A percentile compares a stretch with the other conserved stretches of the same genome.
These are phyloP conservation scores for Protula sp. DNA, from an alignment of 2,888 invertebrate species.

Conservation along the genomic window DNA sequence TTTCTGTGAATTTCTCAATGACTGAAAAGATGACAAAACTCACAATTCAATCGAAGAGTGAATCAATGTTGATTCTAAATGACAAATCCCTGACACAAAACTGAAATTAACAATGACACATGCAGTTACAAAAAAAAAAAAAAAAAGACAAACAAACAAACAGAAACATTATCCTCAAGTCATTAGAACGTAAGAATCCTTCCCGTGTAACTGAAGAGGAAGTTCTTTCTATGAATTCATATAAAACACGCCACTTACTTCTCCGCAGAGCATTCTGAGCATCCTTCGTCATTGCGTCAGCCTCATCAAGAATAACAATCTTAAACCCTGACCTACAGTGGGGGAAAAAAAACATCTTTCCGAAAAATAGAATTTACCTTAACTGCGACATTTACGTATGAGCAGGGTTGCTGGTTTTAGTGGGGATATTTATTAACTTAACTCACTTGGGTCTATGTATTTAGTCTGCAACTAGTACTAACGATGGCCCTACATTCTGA, in stretches of 20 bases:
- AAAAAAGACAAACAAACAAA: background rate
- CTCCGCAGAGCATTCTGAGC: constrained; percentile 82
- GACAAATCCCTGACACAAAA: too few species aligned
- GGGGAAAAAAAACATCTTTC: background rate
- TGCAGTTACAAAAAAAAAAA: background rate
- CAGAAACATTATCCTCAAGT: too few species aligned
- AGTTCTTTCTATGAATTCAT: too few species aligned
- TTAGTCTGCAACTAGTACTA: too few species aligned
- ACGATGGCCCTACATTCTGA: too few species aligned
- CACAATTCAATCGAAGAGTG: too few species aligned
- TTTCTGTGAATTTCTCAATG: constrained; percentile 98
- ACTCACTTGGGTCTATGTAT: too few species aligned
- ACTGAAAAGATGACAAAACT: constrained; percentile 61
- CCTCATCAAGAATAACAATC: constrained; percentile 94
- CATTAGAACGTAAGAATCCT: too few species aligned
- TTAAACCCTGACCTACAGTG: constrained; percentile 71
- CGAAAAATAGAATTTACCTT: too few species aligned
- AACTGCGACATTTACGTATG: too few species aligned
- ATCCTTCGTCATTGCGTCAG: constrained; percentile 99
- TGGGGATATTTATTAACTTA: background rate
- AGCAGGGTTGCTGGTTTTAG: background rate
- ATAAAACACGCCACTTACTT: constrained; percentile 12
- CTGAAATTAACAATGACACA: background rate
- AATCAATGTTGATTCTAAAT: too few species aligned
- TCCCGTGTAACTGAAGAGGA: too few species aligned